Percentiles rank a stretch among this genome's conserved stretches.
Evolutionary conservation across 2,888 invertebrate species (phyloP).

Genomic region (Brachyptera putata): DNA sequence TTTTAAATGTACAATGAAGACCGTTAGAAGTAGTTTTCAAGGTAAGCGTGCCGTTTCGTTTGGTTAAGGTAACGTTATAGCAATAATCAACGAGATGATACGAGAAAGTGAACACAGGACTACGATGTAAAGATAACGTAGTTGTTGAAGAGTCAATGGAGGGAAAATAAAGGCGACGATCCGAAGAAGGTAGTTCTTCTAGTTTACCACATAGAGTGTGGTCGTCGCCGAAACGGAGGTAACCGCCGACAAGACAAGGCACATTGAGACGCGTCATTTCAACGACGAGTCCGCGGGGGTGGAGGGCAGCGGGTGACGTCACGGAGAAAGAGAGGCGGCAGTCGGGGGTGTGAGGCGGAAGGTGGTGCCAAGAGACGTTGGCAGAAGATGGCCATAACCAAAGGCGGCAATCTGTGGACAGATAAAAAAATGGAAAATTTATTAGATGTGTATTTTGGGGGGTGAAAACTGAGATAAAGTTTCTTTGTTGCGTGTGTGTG

Average conservation of each 20-base stretch:
- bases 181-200: conserved; percentile 58
- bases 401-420: conserved; percentile 61
- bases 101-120: conserved; percentile 61
- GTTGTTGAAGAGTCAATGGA: conserved; percentile 40
- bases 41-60: conserved; percentile 62
- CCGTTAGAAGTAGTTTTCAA: conserved; percentile 54
- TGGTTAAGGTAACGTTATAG: conserved; percentile 62
- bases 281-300: conserved; percentile 55
- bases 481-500: too few relatives aligned
- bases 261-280: conserved; percentile 65
- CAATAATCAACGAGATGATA: conserved; percentile 68
- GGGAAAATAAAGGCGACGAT: conserved; percentile 59
- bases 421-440: too few relatives aligned
- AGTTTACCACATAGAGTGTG: conserved; percentile 60
- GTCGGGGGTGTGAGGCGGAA: conserved; percentile 49
- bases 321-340: conserved; percentile 55
- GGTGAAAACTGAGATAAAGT: too few relatives aligned
- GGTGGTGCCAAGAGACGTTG: conserved; percentile 52
- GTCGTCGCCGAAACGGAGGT: conserved; percentile 49
- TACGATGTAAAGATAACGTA: conserved; percentile 54
- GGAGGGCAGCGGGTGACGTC: not conserved
- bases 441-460: too few relatives aligned
- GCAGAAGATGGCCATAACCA: conserved; percentile 49
- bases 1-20: conserved; percentile 62
- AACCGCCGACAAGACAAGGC: conserved; percentile 59